Evolutionary conservation across 2,113 vertebrate species (phyloP).

Genomic region (Leuciscus idus): DNA sequence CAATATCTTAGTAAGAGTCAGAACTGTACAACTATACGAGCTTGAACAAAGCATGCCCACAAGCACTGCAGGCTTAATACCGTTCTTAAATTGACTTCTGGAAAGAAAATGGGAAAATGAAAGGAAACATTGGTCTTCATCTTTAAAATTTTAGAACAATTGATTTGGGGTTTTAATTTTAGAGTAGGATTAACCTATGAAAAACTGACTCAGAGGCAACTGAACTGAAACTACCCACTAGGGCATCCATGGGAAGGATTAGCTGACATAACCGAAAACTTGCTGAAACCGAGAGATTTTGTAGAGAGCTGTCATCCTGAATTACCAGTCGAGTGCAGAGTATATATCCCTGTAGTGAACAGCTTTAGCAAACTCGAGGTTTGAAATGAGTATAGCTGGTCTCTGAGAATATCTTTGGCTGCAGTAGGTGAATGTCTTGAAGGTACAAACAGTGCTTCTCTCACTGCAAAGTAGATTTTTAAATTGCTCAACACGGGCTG

Average conservation of each 20-base stretch:
- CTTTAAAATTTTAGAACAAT: not conserved
- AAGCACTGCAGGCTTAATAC: not conserved
- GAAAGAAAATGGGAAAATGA: not conserved
- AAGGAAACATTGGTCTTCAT: not conserved
- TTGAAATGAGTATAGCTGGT: constrained; percentile 34
- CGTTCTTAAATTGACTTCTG: constrained; percentile 1
- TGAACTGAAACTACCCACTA: constrained; percentile 22
- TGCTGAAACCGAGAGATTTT: constrained; percentile 29
- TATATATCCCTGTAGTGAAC: constrained; percentile 1
- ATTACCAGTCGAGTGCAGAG: constrained; percentile 23
- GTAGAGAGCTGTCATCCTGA: constrained; percentile 21
- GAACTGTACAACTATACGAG: constrained; percentile 3
- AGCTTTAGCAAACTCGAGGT: constrained; percentile 29
- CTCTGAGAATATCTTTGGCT: constrained; percentile 9
- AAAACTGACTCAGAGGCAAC: not conserved
- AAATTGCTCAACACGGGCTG: not conserved
- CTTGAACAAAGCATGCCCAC: constrained; percentile 36
- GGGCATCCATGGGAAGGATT: not conserved
- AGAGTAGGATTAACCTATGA: not conserved
- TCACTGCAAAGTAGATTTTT: not conserved
- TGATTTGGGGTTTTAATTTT: not conserved
- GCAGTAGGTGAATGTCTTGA: not conserved
- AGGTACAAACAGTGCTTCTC: constrained; percentile 27
- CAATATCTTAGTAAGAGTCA: constrained; percentile 15
- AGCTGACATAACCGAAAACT: constrained; percentile 25